A percentile compares a stretch with the other conserved stretches of the same genome.
These are phyloP conservation scores for Sebastes taczanowskii DNA, from an alignment of 2,797 vertebrate species.

Conservation along the genomic window DNA sequence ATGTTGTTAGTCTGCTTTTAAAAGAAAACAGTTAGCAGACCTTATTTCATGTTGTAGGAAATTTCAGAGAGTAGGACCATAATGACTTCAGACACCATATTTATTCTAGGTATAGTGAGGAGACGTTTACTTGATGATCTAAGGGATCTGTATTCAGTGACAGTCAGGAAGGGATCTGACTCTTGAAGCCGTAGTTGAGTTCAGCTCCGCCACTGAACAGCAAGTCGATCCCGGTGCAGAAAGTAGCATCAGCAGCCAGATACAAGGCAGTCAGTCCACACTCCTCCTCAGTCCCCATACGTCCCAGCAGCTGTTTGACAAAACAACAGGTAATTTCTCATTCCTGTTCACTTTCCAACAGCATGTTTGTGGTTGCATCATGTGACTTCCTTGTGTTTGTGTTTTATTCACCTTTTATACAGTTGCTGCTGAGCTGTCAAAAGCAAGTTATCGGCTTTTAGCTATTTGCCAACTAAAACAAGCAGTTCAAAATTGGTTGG, in stretches of 20 bases:
- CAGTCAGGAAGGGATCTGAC: slow-evolving; percentile 60
- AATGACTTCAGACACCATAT: not conserved
- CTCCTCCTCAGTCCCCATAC: slow-evolving; percentile 86
- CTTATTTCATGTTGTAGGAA: not conserved
- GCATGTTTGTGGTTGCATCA: not conserved
- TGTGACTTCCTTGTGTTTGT: not conserved
- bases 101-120: not conserved
- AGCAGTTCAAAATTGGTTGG: not conserved
- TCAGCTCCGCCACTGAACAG: slow-evolving; percentile 86
- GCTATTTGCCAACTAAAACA: not conserved
- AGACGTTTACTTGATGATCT: not conserved
- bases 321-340: not conserved
- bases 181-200: slow-evolving; percentile 85
- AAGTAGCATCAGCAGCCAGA: slow-evolving; percentile 85
- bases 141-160: not conserved
- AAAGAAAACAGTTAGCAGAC: too few relatives aligned
- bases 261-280: slow-evolving; percentile 82
- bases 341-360: not conserved
- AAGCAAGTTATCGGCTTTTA: not conserved
- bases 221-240: slow-evolving; percentile 87
- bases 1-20: too few relatives aligned
- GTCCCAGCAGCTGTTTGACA: slow-evolving; percentile 82
- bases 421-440: not conserved
- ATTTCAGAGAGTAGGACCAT: not conserved
- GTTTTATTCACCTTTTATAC: not conserved